Base-by-base conservation (phyloP, 2,888 invertebrate genomes). In the Agrochola litura region DNA sequence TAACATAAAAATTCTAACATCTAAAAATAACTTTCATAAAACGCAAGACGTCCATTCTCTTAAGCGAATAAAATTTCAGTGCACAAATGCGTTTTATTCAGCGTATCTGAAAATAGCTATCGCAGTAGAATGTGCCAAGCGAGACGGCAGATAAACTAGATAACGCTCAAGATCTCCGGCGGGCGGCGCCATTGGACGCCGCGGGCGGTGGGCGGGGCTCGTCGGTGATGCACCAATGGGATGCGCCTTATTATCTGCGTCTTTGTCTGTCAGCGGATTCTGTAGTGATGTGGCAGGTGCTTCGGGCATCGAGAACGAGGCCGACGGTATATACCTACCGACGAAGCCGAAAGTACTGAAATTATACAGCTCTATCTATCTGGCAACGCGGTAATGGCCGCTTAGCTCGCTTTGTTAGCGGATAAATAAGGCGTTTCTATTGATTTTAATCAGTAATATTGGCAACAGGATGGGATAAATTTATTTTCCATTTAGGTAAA, bases 201-300 rank as follows among this genome's bases (percentile, higher is more conserved):
- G 92, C 87, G 87, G 89, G 85, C 87, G 89, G 91, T 90, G 94
- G 96, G 97, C 96, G 96, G 94, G 95, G 95, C 95, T 91, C 93
- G 91, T 93, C 91, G 91, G 95, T 97, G 97, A 97, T 97, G 96
- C 97, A 96, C 97, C 97, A 97, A 97, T 97, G 95, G 96, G 96
- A 96, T 96, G 95, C 91, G 92, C 95, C 94, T 92, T 93, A 94
- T 96, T 96, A 96, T 96, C 96, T 96, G 93, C 95, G 95, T 96
- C 96, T 96, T 96, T 96, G 97, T 97, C 97, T 97, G 97, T 96
- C 97, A 93, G 88, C 88, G 91, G 95, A 95, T 91, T 95, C 95
- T 95, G 95, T 91, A 91, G 89, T 90, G 89, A 90, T 90, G 91
- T 91, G 85, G 91, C 93, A 92, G 92, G 92, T 94, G 92, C 86